Evolutionary conservation across 2,797 vertebrate species (phyloP).

Genomic region (Microctenopoma lineatum): DNA sequence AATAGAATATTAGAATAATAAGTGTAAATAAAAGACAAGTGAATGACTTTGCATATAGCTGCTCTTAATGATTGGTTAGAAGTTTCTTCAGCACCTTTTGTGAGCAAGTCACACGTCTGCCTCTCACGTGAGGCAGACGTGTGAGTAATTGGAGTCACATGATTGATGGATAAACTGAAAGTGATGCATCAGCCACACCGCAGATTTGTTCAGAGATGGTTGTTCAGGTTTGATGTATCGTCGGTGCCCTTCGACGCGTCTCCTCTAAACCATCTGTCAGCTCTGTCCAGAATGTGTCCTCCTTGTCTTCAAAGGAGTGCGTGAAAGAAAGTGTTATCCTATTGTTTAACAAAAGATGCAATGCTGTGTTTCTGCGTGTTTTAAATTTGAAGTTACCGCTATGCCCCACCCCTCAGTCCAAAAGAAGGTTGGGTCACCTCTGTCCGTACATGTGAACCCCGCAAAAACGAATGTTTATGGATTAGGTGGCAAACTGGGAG

Average conservation of each 20-base stretch:
- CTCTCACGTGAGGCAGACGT: slow-evolving; percentile 25
- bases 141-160: slow-evolving; percentile 22
- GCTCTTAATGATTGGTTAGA: not conserved
- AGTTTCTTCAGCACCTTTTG: slow-evolving; percentile 10
- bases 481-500: too few species aligned
- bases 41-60: not conserved
- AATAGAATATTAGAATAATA: slow-evolving; percentile 10
- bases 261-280: slow-evolving; percentile 3
- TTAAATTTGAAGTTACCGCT: too few species aligned
- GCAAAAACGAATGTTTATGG: too few species aligned
- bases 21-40: not conserved
- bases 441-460: too few species aligned
- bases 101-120: slow-evolving; percentile 45
- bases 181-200: not conserved
- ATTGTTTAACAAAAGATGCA: too few species aligned
- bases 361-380: too few species aligned
- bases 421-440: too few species aligned
- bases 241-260: slow-evolving; percentile 4
- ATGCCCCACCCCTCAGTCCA: too few species aligned
- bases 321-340: not conserved
- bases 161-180: slow-evolving; percentile 22
- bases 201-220: not conserved
- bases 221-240: not conserved
- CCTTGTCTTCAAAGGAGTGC: not conserved
- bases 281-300: not conserved